phyloP scores from a whole-genome alignment of 2,113 vertebrate species.

The Micromys minutus region DNA sequence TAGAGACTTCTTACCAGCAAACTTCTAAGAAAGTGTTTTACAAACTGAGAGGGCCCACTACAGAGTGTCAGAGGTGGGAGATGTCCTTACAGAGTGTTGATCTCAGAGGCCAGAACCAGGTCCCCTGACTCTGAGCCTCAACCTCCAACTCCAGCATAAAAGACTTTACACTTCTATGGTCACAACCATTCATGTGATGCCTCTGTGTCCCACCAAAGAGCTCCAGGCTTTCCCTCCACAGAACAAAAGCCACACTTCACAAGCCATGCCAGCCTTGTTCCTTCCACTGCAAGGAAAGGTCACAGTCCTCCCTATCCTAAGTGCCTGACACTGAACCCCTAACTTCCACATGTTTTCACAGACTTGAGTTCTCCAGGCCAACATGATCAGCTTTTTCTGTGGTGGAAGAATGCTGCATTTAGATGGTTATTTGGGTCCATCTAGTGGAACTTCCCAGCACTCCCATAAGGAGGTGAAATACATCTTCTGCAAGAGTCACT shows the following conservation, averaged over 20 bases:
- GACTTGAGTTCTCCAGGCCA: neutral
- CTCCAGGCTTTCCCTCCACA: neutral
- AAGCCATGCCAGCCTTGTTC: no score
- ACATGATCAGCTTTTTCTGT: neutral
- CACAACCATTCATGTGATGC: no score
- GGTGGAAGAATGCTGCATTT: neutral
- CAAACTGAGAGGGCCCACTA: neutral
- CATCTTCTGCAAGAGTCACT: neutral
- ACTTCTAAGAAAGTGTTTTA: neutral
- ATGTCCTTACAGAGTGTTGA: neutral
- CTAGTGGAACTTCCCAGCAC: slow-evolving; percentile 76
- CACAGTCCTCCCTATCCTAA: neutral
- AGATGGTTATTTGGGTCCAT: slow-evolving; percentile 81
- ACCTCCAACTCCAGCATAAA: neutral
- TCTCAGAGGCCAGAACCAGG: neutral
- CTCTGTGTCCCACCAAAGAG: neutral
- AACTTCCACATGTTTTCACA: neutral
- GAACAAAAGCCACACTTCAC: neutral
- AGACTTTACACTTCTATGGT: neutral
- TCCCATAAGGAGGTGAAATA: neutral
- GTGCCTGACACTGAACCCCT: neutral
- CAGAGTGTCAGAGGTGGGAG: neutral
- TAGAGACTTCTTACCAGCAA: neutral
- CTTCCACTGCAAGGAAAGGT: no score
- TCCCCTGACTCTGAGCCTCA: neutral